Base-by-base conservation (phyloP, 2,888 invertebrate genomes). In the Palloptera scutellata region DNA sequence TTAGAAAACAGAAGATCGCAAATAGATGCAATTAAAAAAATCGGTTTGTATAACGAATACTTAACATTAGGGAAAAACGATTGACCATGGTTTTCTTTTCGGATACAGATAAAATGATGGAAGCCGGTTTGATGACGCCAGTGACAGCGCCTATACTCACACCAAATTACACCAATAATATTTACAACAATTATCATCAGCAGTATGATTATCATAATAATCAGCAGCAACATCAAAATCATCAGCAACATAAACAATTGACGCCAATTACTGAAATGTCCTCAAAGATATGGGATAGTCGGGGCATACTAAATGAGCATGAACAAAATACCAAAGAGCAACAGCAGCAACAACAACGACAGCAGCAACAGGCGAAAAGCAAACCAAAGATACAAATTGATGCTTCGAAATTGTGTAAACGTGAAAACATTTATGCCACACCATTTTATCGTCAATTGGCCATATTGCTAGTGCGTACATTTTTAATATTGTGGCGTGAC, bases 401-500 rank as follows among this genome's bases (percentile, higher is more conserved):
- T 73, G 75, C 81, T 1, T 73, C 77, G 5, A 78, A 78, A 70
- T 71, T 82, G 15, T 85, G 85, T 72, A 81, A 80, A 69, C 72
- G 79, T 2, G 78, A 82, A 62, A 81, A 82, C 63, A 78, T 86
- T 64, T 89, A 90, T 77, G 87, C 89, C 0, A 88, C 89, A 0
- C 87, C 88, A 13, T 89, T 88, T 75, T 86, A 86, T 76, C 86
- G 86, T 41, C 91, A 91, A 79, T 77, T 90, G 13, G 77, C 78
- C 57, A 84, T 92, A 57, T 84, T 94, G 66, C 85, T 93, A 64
- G 85, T 88, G 73, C 85, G 91, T 74, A 89, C 89, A 48, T 88
- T 88, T 75, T 80, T 90, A 67, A 88, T 90, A 69, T 86, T 91
- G 68, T 90, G 90, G 83, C 88, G 94, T 53, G 90, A 93, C 78